These are phyloP conservation scores for Peromyscus californicus DNA, from an alignment of 2,113 vertebrate species.

Conservation along the genomic window DNA sequence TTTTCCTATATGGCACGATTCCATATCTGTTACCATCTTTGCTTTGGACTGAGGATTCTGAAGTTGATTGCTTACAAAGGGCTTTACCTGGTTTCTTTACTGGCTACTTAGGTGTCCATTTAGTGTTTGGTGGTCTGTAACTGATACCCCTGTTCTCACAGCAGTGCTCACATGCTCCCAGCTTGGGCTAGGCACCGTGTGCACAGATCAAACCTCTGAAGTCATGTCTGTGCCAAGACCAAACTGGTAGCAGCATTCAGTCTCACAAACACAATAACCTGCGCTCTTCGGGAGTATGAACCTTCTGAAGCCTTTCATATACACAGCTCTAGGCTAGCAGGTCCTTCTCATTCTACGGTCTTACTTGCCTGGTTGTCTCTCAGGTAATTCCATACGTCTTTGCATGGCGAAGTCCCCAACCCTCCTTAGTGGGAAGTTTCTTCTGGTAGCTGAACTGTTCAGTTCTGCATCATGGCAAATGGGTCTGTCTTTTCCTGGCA, in stretches of 20 bases:
- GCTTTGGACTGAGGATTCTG: neutral
- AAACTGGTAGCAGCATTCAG: neutral
- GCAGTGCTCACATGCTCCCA: rapidly evolving
- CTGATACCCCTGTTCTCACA: rapidly evolving
- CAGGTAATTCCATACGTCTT: neutral
- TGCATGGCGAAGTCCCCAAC: rapidly evolving
- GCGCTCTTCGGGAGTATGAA: neutral
- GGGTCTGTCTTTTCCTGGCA: neutral
- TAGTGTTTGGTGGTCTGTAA: neutral
- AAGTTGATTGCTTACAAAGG: neutral
- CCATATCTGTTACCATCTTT: neutral
- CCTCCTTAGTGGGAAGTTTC: neutral
- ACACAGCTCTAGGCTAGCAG: too few relatives aligned
- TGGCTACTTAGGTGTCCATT: rapidly evolving
- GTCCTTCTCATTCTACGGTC: rapidly evolving
- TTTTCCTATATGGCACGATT: rapidly evolving
- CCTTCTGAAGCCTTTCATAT: neutral
- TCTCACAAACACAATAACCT: neutral
- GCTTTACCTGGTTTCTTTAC: neutral
- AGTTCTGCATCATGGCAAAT: rapidly evolving
- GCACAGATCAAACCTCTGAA: neutral
- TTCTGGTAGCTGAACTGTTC: rapidly evolving
- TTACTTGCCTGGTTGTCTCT: neutral
- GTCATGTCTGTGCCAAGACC: neutral
- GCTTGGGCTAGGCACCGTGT: rapidly evolving